These are phyloP conservation scores for Fulica atra DNA, from an alignment of 2,113 vertebrate genomes.

Conservation along the genomic window DNA sequence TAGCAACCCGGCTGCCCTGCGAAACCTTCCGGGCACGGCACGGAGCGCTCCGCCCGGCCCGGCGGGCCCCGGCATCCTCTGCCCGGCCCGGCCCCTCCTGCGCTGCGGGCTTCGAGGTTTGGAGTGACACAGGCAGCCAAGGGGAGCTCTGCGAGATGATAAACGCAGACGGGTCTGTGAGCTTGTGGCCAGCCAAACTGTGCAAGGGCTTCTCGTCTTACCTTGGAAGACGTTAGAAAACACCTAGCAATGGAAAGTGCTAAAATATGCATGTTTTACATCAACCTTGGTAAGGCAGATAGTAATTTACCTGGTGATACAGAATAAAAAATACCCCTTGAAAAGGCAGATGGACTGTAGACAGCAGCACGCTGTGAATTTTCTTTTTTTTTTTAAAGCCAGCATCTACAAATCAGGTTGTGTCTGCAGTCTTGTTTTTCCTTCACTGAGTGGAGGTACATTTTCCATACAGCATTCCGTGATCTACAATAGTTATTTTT, in stretches of 20 bases:
- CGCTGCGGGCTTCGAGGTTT: background rate
- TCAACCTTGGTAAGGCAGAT: background rate
- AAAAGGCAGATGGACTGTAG: background rate
- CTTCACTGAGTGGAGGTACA: background rate
- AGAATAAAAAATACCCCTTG: background rate
- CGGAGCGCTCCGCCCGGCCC: background rate
- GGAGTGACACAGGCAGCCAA: fast-evolving
- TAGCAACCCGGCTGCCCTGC: slow-evolving; percentile 63
- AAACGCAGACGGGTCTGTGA: background rate
- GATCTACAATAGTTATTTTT: background rate
- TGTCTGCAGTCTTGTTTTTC: background rate
- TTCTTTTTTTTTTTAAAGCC: background rate
- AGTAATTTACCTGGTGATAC: background rate
- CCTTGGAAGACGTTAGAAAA: background rate
- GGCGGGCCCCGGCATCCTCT: background rate
- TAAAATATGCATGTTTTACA: fast-evolving
- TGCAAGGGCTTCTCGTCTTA: background rate
- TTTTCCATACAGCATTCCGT: background rate
- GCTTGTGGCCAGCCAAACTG: background rate
- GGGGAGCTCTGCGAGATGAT: background rate
- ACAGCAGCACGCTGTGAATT: background rate
- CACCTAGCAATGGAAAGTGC: background rate
- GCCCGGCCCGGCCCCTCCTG: background rate
- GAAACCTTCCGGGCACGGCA: background rate
- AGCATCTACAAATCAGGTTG: background rate